Evolutionary conservation across 1,140 invertebrate species (phyloP).

Genomic region (Drosophila santomea): DNA sequence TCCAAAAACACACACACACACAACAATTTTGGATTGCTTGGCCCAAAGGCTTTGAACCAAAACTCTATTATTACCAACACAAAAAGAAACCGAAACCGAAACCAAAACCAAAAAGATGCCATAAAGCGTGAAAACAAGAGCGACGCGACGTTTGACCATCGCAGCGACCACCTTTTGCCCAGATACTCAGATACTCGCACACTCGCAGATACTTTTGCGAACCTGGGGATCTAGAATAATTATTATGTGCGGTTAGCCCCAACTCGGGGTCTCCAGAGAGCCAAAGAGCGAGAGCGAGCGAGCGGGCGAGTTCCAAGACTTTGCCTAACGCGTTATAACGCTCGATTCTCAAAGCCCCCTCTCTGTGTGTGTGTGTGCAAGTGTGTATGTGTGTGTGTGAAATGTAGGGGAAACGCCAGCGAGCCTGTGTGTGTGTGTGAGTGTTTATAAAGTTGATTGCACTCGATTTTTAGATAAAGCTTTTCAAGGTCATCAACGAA

Average conservation of each 20-base stretch:
- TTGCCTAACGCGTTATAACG: slow-evolving; percentile 61
- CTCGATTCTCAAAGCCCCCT: slow-evolving; percentile 39
- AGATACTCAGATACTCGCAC: slow-evolving; percentile 9
- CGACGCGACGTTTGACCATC: slow-evolving; percentile 47
- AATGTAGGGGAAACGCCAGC: slow-evolving; percentile 72
- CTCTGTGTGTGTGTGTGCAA: neutral
- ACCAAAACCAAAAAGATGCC: slow-evolving; percentile 26
- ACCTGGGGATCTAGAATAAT: slow-evolving; percentile 71
- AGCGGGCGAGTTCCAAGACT: slow-evolving; percentile 59
- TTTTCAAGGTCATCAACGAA: slow-evolving; percentile 84
- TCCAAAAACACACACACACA: neutral
- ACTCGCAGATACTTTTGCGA: slow-evolving; percentile 29
- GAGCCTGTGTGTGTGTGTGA: slow-evolving; percentile 26
- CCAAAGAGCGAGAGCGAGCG: slow-evolving; percentile 18
- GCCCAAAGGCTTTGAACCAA: slow-evolving; percentile 13
- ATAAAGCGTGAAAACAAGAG: slow-evolving; percentile 33
- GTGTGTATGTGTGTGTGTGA: slow-evolving; percentile 19
- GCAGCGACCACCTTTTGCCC: slow-evolving; percentile 65
- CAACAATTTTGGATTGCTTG: neutral
- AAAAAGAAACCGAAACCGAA: slow-evolving; percentile 26
- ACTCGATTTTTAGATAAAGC: slow-evolving; percentile 85
- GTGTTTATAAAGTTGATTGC: slow-evolving; percentile 84
- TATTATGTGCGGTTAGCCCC: slow-evolving; percentile 64
- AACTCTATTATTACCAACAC: slow-evolving; percentile 32
- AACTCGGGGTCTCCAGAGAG: slow-evolving; percentile 17